Percentiles rank a stretch among this genome's conserved stretches.
phyloP scores from a whole-genome alignment of 1,140 invertebrate genomes.

The Thereuonema tuberculata region DNA sequence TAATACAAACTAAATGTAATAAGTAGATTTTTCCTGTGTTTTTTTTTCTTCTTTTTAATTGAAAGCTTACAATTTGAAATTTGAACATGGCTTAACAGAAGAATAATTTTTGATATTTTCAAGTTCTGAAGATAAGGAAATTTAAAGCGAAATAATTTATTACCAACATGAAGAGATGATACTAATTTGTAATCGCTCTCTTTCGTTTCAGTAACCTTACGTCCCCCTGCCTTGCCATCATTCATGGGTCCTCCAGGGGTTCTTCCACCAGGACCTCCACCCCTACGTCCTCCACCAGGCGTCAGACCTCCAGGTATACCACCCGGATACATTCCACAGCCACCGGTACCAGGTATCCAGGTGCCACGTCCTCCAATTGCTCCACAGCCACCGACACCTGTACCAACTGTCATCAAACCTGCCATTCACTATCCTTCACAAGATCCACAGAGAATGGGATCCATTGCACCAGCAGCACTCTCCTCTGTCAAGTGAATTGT shows the following conservation, averaged over 20 bases:
- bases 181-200: no score
- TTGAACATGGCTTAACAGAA: no score
- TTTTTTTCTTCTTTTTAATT: no score
- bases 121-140: no score
- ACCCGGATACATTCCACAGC: slow-evolving; percentile 39
- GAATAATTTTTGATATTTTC: no score
- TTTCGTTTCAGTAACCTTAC: slow-evolving; percentile 15
- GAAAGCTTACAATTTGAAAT: no score
- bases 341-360: slow-evolving; percentile 24
- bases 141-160: no score
- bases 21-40: no score
- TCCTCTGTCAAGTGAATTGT: no score
- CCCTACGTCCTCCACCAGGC: slow-evolving; percentile 28
- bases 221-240: slow-evolving; percentile 26
- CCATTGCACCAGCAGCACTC: slow-evolving; percentile 18
- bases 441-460: slow-evolving; percentile 77
- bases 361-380: slow-evolving; percentile 22
- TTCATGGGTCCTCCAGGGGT: slow-evolving; percentile 28
- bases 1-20: no score
- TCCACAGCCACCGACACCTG: slow-evolving; percentile 13
- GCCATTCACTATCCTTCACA: slow-evolving; percentile 84
- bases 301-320: slow-evolving; percentile 40
- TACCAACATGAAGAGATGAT: no score
- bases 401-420: slow-evolving; percentile 27
- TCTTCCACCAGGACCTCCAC: slow-evolving; percentile 31